Conservation (phyloP, 2,888 invertebrate genomes). For the Lamellibrachia columna region DNA sequence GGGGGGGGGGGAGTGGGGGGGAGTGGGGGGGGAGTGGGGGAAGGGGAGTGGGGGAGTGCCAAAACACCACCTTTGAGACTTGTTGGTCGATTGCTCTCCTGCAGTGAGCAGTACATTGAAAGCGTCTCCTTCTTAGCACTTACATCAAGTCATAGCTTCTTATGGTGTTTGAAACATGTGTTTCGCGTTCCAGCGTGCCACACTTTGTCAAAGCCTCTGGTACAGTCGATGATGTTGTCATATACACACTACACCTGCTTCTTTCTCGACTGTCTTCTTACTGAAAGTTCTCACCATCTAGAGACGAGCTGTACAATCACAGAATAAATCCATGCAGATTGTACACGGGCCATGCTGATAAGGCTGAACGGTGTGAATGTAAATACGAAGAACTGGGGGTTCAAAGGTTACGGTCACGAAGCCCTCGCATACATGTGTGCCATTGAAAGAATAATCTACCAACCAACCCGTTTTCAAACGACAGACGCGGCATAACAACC, state of each 20-base stretch:
- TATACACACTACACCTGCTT: background rate
- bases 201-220: no score
- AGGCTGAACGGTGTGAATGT: background rate
- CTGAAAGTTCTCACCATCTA: background rate
- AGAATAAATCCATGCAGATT: background rate
- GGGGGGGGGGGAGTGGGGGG: no score
- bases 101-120: no score
- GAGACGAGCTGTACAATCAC: background rate
- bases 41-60: no score
- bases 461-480: background rate
- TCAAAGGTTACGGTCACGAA: background rate
- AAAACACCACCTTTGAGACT: no score
- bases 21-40: no score
- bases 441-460: background rate
- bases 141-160: no score
- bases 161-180: no score
- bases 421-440: background rate
- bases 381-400: background rate
- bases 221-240: background rate
- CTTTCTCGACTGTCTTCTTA: background rate
- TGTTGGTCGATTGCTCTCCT: no score
- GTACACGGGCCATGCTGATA: background rate
- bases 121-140: no score
- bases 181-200: no score
- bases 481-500: background rate